Base-by-base conservation (phyloP, 1,140 invertebrate species). In the Orussus abietinus region DNA sequence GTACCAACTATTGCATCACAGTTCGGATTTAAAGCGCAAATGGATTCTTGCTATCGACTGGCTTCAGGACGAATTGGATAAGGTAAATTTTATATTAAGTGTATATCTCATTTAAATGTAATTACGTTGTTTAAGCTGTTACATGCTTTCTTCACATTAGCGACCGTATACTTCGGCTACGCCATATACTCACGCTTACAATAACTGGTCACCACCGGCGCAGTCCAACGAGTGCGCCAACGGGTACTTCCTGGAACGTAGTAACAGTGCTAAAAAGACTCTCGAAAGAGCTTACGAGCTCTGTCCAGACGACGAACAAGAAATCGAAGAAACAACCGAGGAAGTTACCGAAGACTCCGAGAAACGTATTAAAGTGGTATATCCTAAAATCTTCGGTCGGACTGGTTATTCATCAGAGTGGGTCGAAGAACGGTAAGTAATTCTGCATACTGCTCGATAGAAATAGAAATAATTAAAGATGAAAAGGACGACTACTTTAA, bases 211-310 rank as follows among this genome's bases (percentile, higher is more conserved):
- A 46, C 92, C 93, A 7, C 91, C 92, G 3, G 85, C 90, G 1
- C 87, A 89, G 55, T 96, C 91, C 7, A 97, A 97, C 71, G 94
- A 97, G 65, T 91, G 89, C 11, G 88, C 91, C 5, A 96, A 92
- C 68, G 92, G 93, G 34, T 98, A 96, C 62, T 94, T 92, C 73
- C 70, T 98, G 28, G 93, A 97, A 65, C 78, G 94, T 38, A 96
- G 92, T 38, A 91, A 91, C 55, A 95, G 91, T 51, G 95, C 94
- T 0, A 82, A 89, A 38, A 87, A 92, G 59, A 95, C 89, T 0
- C 75, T 96, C 25, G 86, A 92, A 48, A 82, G 85, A 62, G 90
- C 91, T 2, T 80, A 80, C 38, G 87, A 90, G 62, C 70, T 93
- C 2, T 87, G 86, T 57, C 86, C 88, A 4, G 86, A 90, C 51